phyloP scores from a whole-genome alignment of 2,888 invertebrate species.

The Melanchra persicariae region DNA sequence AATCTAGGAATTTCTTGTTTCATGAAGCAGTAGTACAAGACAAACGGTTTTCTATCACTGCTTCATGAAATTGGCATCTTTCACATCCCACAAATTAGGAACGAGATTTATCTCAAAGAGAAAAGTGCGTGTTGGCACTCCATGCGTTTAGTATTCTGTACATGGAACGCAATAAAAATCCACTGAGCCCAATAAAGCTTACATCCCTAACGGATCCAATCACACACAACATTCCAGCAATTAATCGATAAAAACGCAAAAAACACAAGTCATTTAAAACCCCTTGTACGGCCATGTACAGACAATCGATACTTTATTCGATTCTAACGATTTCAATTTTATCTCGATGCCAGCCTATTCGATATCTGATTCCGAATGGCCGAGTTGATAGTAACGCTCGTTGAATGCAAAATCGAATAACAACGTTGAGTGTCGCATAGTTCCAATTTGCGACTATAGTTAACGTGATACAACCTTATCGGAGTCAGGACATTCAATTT shows the following conservation, averaged over 20 bases:
- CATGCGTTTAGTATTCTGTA: constrained; percentile 40
- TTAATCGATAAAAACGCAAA: constrained; percentile 54
- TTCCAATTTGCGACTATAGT: constrained; percentile 78
- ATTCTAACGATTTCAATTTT: constrained; percentile 83
- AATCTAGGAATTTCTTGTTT: background rate
- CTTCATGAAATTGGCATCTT: too few species aligned
- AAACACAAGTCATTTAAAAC: constrained; percentile 49
- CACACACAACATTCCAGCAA: constrained; percentile 55
- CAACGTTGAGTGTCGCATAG: constrained; percentile 74
- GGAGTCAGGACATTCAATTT: constrained; percentile 44
- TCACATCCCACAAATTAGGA: background rate
- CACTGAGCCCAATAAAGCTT: constrained; percentile 34
- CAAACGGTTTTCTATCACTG: background rate
- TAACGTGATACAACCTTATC: constrained; percentile 75
- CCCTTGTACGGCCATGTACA: constrained; percentile 58
- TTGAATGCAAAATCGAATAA: constrained; percentile 80
- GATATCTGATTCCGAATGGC: constrained; percentile 79
- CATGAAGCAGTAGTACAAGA: background rate
- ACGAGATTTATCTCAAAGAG: constrained; percentile 26
- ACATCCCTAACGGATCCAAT: constrained; percentile 49
- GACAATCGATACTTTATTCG: constrained; percentile 77
- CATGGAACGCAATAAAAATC: constrained; percentile 47
- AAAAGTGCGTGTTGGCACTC: constrained; percentile 24
- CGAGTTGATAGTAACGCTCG: constrained; percentile 77
- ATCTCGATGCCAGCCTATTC: constrained; percentile 76